Conservation (phyloP, 1,140 invertebrate genomes). For the Stenopsyche tienmushanensis region DNA sequence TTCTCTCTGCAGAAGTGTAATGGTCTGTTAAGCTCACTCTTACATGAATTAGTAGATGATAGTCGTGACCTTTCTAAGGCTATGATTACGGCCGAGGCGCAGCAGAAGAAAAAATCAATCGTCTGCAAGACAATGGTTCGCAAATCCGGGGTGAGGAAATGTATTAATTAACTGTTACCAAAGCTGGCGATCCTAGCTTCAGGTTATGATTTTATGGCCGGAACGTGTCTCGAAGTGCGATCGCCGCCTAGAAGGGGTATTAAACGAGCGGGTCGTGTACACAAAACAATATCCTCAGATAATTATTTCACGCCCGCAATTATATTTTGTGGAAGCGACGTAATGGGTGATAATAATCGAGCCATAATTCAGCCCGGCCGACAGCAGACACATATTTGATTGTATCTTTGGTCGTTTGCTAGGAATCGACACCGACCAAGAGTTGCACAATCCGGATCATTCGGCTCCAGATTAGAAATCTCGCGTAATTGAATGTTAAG, state of each 20-base stretch:
- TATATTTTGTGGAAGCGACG: too few relatives aligned
- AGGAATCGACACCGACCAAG: too few relatives aligned
- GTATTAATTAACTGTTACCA: constrained; percentile 23
- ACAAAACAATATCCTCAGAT: too few relatives aligned
- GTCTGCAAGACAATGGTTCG: neutral
- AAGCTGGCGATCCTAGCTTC: constrained; percentile 8
- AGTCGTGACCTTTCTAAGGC: constrained; percentile 16
- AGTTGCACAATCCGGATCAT: too few relatives aligned
- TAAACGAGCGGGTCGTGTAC: neutral
- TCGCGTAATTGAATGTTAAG: too few relatives aligned
- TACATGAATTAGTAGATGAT: neutral
- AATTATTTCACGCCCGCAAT: too few relatives aligned
- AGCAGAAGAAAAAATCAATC: neutral
- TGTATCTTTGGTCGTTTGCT: too few relatives aligned
- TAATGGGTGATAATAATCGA: too few relatives aligned
- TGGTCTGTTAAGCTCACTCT: neutral
- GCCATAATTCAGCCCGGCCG: too few relatives aligned
- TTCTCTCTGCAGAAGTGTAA: too few relatives aligned
- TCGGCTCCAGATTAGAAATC: too few relatives aligned
- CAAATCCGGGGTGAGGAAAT: constrained; percentile 8
- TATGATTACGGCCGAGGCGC: constrained; percentile 3
- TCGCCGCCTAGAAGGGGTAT: neutral
- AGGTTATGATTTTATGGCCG: constrained; percentile 13
- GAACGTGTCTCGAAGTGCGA: neutral
- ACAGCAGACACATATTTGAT: too few relatives aligned